Conservation (phyloP, 2,797 vertebrate genomes). For the Tinamus major region DNA sequence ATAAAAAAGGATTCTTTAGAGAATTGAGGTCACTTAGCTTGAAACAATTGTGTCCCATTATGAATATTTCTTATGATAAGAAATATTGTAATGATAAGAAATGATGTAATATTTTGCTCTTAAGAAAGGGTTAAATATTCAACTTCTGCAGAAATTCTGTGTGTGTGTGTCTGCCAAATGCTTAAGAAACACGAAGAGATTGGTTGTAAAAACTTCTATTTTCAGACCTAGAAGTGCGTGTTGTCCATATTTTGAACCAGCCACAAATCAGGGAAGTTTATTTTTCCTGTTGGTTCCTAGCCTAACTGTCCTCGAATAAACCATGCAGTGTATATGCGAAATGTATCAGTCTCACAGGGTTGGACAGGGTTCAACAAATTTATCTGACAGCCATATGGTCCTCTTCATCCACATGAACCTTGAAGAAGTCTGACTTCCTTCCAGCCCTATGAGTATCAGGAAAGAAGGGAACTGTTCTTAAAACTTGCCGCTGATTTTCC, state of each 20-base stretch:
- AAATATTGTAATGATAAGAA: not conserved
- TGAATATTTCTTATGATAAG: not conserved
- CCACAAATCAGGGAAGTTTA: not conserved
- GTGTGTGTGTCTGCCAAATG: not conserved
- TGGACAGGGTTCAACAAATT: slow-evolving; percentile 36
- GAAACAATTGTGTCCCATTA: not conserved
- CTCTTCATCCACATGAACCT: slow-evolving; percentile 50
- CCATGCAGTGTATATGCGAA: slow-evolving; percentile 57
- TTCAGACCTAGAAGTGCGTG: not conserved
- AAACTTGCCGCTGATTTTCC: not conserved
- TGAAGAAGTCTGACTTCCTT: slow-evolving; percentile 55
- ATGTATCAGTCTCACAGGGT: not conserved
- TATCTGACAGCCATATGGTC: slow-evolving; percentile 59
- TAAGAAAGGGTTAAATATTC: not conserved
- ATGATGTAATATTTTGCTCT: not conserved
- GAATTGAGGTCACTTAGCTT: fast-evolving
- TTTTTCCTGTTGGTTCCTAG: not conserved
- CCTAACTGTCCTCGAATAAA: slow-evolving; percentile 47
- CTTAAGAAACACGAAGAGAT: not conserved
- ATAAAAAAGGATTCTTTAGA: not conserved
- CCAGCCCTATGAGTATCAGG: not conserved
- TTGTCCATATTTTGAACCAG: not conserved
- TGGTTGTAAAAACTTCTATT: not conserved
- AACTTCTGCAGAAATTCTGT: not conserved
- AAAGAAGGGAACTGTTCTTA: slow-evolving; percentile 17